Percentiles rank a stretch among this genome's conserved stretches.
Evolutionary conservation across 1,140 invertebrate species (phyloP).

Genomic region (Mycetomoellerius zeteki): DNA sequence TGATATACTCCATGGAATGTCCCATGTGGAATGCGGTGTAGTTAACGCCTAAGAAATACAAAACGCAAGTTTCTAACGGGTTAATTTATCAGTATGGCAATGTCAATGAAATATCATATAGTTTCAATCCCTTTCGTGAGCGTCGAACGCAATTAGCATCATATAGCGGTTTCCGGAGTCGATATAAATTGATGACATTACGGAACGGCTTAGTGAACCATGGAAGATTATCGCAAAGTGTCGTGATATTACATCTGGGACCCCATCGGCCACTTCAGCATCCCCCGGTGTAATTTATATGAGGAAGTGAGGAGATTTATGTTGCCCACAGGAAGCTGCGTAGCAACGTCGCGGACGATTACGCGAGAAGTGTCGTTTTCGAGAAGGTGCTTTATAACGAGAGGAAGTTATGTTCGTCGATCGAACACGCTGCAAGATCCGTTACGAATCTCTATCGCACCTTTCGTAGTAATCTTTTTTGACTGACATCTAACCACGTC

Average conservation of each 20-base stretch:
- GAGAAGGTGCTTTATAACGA: slow-evolving; percentile 25
- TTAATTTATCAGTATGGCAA: slow-evolving; percentile 8
- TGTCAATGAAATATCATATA: slow-evolving; percentile 29
- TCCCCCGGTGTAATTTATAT: slow-evolving; percentile 57
- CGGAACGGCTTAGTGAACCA: slow-evolving; percentile 27
- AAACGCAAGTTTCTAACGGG: neutral
- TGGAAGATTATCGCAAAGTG: slow-evolving; percentile 53
- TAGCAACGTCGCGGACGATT: slow-evolving; percentile 57
- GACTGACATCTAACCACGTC: neutral
- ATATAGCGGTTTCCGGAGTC: slow-evolving; percentile 22
- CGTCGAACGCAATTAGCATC: slow-evolving; percentile 21
- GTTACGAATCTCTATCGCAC: slow-evolving; percentile 23
- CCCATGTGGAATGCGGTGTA: neutral
- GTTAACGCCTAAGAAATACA: neutral
- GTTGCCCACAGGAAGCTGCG: slow-evolving; percentile 32
- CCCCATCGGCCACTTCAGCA: neutral
- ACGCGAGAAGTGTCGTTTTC: slow-evolving; percentile 56
- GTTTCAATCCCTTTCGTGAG: slow-evolving; percentile 24
- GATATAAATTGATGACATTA: slow-evolving; percentile 40
- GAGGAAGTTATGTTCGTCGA: slow-evolving; percentile 15
- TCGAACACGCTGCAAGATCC: slow-evolving; percentile 43
- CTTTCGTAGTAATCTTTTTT: slow-evolving; percentile 11
- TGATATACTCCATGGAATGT: neutral
- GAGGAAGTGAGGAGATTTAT: slow-evolving; percentile 60
- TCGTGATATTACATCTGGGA: slow-evolving; percentile 28